Base-by-base conservation (phyloP, 2,888 invertebrate genomes). In the Vannuccia rotundouncinata region DNA sequence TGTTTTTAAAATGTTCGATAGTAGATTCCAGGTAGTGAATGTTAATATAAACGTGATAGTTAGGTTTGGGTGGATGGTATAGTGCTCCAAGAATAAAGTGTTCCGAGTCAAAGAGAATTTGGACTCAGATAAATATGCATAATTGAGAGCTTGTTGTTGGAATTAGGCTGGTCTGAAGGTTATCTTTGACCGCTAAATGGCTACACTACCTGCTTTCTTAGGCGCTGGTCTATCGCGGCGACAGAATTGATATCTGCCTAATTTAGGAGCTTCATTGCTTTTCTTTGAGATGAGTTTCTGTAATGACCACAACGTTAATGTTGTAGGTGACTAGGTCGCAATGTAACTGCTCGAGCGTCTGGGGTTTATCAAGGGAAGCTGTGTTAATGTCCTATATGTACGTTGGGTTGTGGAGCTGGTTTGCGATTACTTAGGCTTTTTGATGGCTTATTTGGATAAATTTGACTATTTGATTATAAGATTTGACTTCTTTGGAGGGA, bases 91-190 rank as follows among this genome's bases (percentile, higher is more conserved):
- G 25, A 2, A 66, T 66, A 66, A 66, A 66, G 66, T 66, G 66
- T 66, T 66, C 25, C 66, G 66, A 22, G 66, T 66, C 22, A 66
- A 66, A 13, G 66, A 66, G 66, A 66, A 66, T 66, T 66, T 66
- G 66, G 66, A 66, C 22, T 27, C 66, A 66, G 17, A 66, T 66
- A 5, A 66, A 22, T 66, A 22, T 22, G n/a, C n/a, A n/a, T 66
- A 66, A 66, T 66, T 66, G 66, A 66, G 66, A 66, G 66, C 25
- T 66, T n/a, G 66, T 66, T 27, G 66, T 66, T 66, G 66, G 66
- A 66, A 66, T 66, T 66, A 66, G 66, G 66, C 25, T 66, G 66
- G 66, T 66, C 66, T 66, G 66, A 66, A 66, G 10, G 22, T 66
- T 66, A 66, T 66, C 66, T 66, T 66, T 66, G 66, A 66, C 66